Evolutionary conservation across 1,140 invertebrate genomes (phyloP).

Genomic region (Polypedilum pembai): DNA sequence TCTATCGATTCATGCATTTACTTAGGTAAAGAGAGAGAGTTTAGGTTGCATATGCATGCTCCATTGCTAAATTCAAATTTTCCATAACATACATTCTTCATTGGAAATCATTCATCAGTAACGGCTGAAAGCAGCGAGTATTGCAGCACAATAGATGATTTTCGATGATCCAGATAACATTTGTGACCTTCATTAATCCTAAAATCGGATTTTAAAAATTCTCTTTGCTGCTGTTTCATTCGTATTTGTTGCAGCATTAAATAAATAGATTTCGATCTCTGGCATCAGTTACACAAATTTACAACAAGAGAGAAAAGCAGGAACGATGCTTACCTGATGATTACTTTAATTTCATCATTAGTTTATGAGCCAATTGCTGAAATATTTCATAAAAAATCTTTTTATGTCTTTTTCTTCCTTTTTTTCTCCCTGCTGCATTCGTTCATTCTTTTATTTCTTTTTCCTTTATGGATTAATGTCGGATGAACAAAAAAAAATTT

Average conservation of each 20-base stretch:
- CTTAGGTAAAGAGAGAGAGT: too few relatives aligned
- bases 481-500: too few relatives aligned
- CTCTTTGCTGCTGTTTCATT: neutral
- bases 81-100: neutral
- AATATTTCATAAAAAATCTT: neutral
- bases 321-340: neutral
- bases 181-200: conserved; percentile 1
- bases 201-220: neutral
- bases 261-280: neutral
- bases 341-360: conserved; percentile 13
- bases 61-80: neutral
- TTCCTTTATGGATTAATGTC: too few relatives aligned
- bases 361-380: conserved; percentile 1
- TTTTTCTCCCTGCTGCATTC: too few relatives aligned
- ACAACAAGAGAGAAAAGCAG: neutral
- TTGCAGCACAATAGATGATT: neutral
- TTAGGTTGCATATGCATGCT: too few relatives aligned
- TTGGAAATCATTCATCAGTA: conserved; percentile 11
- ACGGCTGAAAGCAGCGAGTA: neutral
- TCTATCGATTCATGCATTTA: too few relatives aligned
- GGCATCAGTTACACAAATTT: conserved; percentile 17
- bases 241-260: neutral
- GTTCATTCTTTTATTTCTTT: too few relatives aligned
- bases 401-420: neutral
- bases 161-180: neutral